Evolutionary conservation across 2,888 invertebrate genomes (phyloP), one percentile per base, ranked within the genome.

Genomic region (Operophtera brumata): DNA sequence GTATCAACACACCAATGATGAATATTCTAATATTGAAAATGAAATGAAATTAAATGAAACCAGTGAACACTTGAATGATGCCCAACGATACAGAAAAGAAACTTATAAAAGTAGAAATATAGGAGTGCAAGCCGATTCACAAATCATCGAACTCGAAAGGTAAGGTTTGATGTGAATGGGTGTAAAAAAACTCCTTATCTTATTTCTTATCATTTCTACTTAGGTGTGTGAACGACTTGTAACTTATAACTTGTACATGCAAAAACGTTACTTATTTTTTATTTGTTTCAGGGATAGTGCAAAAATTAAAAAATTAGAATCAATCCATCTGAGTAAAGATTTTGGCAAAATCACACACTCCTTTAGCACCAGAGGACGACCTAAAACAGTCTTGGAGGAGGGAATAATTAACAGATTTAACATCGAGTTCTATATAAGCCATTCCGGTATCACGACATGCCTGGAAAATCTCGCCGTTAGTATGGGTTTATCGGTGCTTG

Each of bases 391-490:
- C 2, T 9, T 48, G 3, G 42, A 52, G 42, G 57, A 57, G 12
- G 34, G 12, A 0, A 57, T 57, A 12, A 53, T 57, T 13, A 57
- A 53, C 30, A 48, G 48, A 52, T 57, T 34, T 25, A 57, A 57
- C 28, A 42, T 57, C 13, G 57, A 57, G 26, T 52, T 52, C 20
- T 57, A 57, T 37, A 45, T 57, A 10, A 36, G 20, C 10, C 14
- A 34, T 9, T 26, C 48, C 9, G 37, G 57, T 28, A 26, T 57
- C 25, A 8, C 46, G 37, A 10, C 41, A 14, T 53, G 52, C 11
- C 8, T 57, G 12, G 57, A 57, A 37, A 52, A 49, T 11, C 41
- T 57, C 2, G 52, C 57, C 7, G 1, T 1, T 20, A 26, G 11
- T 28, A 57, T 52, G 57, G 32, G 20, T n/a, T 11, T 34, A 32